Evolutionary conservation across 2,797 vertebrate species (phyloP), one percentile per base, ranked within the genome.

Genomic region (Myotis myotis): DNA sequence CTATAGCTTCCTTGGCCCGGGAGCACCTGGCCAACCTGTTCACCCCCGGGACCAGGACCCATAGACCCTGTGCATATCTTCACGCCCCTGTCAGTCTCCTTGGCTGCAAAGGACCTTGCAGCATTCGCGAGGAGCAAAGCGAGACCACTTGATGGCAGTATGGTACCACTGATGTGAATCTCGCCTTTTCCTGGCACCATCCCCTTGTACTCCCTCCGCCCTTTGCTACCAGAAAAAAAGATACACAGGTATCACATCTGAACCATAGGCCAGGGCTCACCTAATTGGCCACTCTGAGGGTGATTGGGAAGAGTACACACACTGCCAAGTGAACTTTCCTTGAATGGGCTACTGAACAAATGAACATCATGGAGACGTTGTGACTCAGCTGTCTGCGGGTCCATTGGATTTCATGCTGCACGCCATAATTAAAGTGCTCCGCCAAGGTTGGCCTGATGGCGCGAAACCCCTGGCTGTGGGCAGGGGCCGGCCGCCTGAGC

Each of bases 401-500:
- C 4, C 57, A 25, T 28, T 25, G 23, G 10, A 28, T 60, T 28
- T 25, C 6, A 0, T 2, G 10, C 10, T 25, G 57, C 10, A 11
- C 9, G 4, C 55, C 0, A 57, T 12, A 47, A 47, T 47, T 5
- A 2, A 25, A 57, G 22, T 10, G 55, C 4, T 57, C 6, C 3
- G 19, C 16, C n/a, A 0, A 33, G 8, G 64, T 19, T 20, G 17
- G 8, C 7, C 16, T 20, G n/a, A 68, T 19, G 1, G 2, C 8
- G 8, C 0, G 0, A 20, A 36, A 12, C 0, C 8, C 64, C n/a
- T 20, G 8, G n/a, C 5, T 19, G 64, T 68, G 64, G 16, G n/a
- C 19, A 5, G 8, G 3, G 17, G 64, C 17, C 4, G 0, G 64
- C 23, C n/a, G 9, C 7, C 64, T n/a, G 8, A 36, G 33, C n/a